A percentile compares a stretch with the other conserved stretches of the same genome.
These are phyloP conservation scores for Chymomyza amoena DNA, from an alignment of 2,888 invertebrate genomes.

Conservation along the genomic window DNA sequence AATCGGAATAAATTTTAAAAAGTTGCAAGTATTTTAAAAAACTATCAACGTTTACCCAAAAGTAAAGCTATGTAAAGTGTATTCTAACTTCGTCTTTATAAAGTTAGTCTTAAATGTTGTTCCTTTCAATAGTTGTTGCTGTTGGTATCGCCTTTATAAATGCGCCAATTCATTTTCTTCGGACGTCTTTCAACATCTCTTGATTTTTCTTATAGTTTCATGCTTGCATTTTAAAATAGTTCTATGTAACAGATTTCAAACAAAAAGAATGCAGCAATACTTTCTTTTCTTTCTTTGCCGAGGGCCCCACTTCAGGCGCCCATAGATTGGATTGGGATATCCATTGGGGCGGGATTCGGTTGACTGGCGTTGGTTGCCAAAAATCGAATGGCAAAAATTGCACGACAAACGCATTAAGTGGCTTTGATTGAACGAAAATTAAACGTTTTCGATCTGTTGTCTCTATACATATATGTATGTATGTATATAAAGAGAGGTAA, in stretches of 20 bases:
- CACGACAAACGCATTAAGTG: conserved; percentile 2
- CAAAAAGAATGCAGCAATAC: not conserved
- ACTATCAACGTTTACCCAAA: too few species aligned
- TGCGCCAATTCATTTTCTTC: not conserved
- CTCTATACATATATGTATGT: not conserved
- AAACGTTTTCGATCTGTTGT: not conserved
- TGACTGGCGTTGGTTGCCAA: not conserved
- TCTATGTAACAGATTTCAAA: conserved; percentile 2
- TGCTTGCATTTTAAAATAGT: conserved; percentile 6
- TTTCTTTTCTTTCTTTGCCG: not conserved
- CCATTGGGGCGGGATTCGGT: not conserved
- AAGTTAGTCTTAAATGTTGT: not conserved
- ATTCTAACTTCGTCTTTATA: not conserved
- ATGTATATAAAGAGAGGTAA: not conserved
- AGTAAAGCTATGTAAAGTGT: not conserved
- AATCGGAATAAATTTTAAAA: too few species aligned
- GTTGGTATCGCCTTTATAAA: not conserved
- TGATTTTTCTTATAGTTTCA: not conserved
- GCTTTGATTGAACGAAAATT: conserved; percentile 7
- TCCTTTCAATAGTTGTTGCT: not conserved
- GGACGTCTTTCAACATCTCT: not conserved
- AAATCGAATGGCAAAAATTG: not conserved
- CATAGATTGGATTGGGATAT: not conserved
- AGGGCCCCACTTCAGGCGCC: not conserved
- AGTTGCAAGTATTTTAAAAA: too few species aligned